These are phyloP conservation scores for Platichthys stellatus DNA, from an alignment of 2,113 vertebrate genomes.

Conservation along the genomic window DNA sequence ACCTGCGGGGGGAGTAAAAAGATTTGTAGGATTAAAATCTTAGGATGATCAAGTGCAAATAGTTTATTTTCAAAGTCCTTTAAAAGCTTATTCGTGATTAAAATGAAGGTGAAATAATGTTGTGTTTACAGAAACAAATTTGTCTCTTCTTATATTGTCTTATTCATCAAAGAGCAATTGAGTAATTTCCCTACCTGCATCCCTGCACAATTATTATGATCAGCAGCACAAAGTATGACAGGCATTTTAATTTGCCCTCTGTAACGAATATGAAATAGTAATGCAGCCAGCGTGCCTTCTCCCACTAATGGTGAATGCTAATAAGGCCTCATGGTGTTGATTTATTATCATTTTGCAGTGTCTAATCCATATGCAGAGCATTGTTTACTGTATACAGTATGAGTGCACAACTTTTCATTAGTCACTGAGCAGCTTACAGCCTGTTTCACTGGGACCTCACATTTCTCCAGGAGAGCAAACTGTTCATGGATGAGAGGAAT, in stretches of 20 bases:
- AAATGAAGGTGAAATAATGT: conserved; percentile 32
- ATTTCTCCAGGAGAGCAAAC: conserved; percentile 88
- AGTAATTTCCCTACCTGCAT: conserved; percentile 38
- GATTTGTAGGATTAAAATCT: not conserved
- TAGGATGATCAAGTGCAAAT: not conserved
- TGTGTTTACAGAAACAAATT: conserved; percentile 35
- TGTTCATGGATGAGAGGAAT: conserved; percentile 86
- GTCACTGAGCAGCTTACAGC: conserved; percentile 66
- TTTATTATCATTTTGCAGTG: not conserved
- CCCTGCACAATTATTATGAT: conserved; percentile 48
- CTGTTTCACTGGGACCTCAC: conserved; percentile 78
- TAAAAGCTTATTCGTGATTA: conserved; percentile 22
- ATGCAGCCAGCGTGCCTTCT: not conserved
- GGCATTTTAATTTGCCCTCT: conserved; percentile 48
- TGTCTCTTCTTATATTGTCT: not conserved
- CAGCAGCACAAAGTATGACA: conserved; percentile 41
- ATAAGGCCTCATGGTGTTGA: not conserved
- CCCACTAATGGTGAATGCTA: not conserved
- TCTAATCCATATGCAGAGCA: not conserved
- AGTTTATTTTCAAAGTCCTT: conserved; percentile 23
- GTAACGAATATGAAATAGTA: conserved; percentile 22
- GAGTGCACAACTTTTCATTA: not conserved
- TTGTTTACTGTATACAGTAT: not conserved
- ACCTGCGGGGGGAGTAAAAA: not conserved
- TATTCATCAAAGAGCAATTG: conserved; percentile 45